Evolutionary conservation across 2,797 vertebrate species (phyloP).

Genomic region (Falco novaeseelandiae): DNA sequence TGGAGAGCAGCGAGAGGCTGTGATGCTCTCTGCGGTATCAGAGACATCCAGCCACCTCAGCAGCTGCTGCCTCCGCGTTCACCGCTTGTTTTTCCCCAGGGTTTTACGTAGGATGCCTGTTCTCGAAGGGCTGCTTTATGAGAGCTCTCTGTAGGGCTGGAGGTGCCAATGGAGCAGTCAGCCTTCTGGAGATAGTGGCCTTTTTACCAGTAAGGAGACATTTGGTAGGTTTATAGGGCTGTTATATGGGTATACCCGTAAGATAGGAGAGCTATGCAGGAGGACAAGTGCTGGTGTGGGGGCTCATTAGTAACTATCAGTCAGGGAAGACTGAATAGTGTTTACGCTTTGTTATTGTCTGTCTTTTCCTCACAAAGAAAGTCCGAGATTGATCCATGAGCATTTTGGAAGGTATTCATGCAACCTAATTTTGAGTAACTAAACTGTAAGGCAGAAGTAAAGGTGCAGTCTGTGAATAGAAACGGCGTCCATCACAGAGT

Average conservation of each 20-base stretch:
- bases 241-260: not conserved
- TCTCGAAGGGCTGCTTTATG: not conserved
- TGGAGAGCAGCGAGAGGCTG: slow-evolving; percentile 28
- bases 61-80: not conserved
- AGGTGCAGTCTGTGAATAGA: not conserved
- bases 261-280: not conserved
- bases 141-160: not conserved
- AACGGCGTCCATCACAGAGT: not conserved
- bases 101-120: not conserved
- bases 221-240: not conserved
- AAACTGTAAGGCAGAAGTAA: not conserved
- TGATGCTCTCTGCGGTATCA: not conserved
- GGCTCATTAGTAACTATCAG: not conserved
- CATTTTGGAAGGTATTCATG: not conserved
- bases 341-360: not conserved
- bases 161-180: not conserved
- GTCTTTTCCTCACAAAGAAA: not conserved
- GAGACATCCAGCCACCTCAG: not conserved
- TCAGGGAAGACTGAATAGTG: not conserved
- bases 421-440: not conserved
- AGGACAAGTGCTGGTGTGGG: not conserved
- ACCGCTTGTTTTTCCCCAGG: not conserved
- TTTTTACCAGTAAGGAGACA: not conserved
- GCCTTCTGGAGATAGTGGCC: not conserved
- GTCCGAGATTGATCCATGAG: not conserved